Evolutionary conservation across 2,113 vertebrate species (phyloP).

Genomic region (Vimba vimba): DNA sequence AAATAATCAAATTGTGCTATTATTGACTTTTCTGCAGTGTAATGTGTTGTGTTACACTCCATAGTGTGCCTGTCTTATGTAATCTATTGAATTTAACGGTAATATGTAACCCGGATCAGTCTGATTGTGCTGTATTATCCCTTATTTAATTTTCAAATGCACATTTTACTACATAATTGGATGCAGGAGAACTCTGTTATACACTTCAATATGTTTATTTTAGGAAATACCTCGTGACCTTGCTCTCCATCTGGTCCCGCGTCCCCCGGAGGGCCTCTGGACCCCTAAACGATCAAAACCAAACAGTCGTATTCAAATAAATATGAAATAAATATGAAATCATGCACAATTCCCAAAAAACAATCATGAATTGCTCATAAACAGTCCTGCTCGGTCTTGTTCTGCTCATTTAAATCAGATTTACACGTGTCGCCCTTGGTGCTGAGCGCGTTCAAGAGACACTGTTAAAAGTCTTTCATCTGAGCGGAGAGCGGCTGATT

Average conservation of each 20-base stretch:
- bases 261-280: slow-evolving; percentile 86
- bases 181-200: background rate
- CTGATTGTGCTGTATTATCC: background rate
- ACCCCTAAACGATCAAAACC: slow-evolving; percentile 79
- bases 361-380: background rate
- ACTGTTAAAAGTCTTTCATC: background rate
- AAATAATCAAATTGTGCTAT: background rate
- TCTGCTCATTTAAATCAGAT: background rate
- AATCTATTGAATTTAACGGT: background rate
- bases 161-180: background rate
- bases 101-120: background rate
- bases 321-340: background rate
- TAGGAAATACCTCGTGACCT: slow-evolving; percentile 83
- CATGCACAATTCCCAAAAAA: background rate
- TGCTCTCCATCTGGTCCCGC: slow-evolving; percentile 85
- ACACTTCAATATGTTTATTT: background rate
- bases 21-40: background rate
- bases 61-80: background rate
- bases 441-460: background rate
- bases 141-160: background rate
- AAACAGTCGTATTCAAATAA: background rate
- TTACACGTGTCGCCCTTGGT: background rate
- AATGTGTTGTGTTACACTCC: background rate
- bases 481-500: background rate
- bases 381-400: background rate